These are phyloP conservation scores for Rhogogaster chlorosoma DNA, from an alignment of 2,888 invertebrate genomes.

Conservation along the genomic window DNA sequence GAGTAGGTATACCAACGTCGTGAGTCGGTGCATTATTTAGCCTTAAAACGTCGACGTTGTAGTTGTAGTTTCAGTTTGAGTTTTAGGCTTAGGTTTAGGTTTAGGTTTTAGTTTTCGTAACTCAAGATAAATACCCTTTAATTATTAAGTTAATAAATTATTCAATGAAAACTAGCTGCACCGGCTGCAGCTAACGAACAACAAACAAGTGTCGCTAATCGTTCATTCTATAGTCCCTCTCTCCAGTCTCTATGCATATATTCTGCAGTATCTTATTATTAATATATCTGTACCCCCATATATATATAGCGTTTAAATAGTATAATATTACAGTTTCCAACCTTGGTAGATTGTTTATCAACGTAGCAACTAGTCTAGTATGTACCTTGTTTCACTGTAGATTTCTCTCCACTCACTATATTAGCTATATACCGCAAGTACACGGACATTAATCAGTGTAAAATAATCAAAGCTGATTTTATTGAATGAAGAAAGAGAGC, in stretches of 20 bases:
- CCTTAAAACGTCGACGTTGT: not conserved
- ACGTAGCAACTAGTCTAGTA: not conserved
- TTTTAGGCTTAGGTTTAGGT: too few relatives aligned
- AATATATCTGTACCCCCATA: not conserved
- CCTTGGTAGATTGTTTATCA: constrained; percentile 39
- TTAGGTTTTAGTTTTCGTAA: not conserved
- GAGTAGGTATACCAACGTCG: not conserved
- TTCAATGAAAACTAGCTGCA: not conserved
- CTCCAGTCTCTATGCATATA: not conserved
- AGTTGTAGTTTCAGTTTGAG: not conserved
- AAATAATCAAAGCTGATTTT: not conserved
- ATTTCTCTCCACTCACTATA: not conserved
- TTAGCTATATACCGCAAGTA: not conserved
- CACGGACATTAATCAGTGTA: not conserved
- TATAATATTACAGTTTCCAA: constrained; percentile 35
- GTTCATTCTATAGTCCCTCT: not conserved
- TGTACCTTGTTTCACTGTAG: not conserved
- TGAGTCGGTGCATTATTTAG: not conserved
- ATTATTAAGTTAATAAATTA: not conserved
- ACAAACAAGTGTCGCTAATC: not conserved
- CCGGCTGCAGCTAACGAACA: not conserved
- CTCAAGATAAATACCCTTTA: not conserved
- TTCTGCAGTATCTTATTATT: not conserved
- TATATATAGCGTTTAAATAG: constrained; percentile 2
- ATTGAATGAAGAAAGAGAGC: not conserved